Evolutionary conservation across 2,113 vertebrate species (phyloP).

Genomic region (Leiothrix lutea): DNA sequence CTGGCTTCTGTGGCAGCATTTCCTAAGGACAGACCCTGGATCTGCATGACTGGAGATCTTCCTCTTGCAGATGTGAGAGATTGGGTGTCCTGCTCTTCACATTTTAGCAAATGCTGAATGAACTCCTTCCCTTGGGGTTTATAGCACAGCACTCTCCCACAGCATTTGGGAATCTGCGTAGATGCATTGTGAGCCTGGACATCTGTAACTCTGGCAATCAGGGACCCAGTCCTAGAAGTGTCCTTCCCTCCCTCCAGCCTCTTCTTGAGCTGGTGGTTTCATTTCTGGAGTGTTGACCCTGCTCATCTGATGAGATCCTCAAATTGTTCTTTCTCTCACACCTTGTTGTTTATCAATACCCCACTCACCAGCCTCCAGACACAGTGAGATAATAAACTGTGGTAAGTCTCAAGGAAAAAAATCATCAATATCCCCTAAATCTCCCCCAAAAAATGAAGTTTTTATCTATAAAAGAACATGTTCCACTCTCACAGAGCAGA

Average conservation of each 20-base stretch:
- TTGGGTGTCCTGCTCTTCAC: background rate
- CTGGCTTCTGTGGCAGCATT: background rate
- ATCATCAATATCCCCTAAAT: background rate
- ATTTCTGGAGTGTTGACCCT: background rate
- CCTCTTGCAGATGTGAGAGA: background rate
- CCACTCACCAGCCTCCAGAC: background rate
- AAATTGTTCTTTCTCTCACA: background rate
- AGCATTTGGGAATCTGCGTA: background rate
- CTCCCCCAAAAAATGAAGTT: background rate
- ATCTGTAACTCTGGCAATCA: background rate
- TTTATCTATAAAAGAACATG: background rate
- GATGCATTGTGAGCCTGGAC: background rate
- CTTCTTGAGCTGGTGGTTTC: background rate
- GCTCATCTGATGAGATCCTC: background rate
- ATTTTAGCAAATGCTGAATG: background rate
- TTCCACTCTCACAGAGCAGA: background rate
- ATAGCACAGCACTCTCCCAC: background rate
- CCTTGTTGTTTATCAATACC: background rate
- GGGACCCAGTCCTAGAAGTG: background rate
- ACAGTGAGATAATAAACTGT: background rate
- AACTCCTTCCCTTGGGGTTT: background rate
- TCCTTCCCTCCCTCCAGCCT: background rate
- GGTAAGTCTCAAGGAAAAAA: background rate
- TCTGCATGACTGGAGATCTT: background rate
- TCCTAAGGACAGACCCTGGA: background rate